Evolutionary conservation across 2,797 vertebrate genomes (phyloP).

Genomic region (Enteromius fasciolatus): DNA sequence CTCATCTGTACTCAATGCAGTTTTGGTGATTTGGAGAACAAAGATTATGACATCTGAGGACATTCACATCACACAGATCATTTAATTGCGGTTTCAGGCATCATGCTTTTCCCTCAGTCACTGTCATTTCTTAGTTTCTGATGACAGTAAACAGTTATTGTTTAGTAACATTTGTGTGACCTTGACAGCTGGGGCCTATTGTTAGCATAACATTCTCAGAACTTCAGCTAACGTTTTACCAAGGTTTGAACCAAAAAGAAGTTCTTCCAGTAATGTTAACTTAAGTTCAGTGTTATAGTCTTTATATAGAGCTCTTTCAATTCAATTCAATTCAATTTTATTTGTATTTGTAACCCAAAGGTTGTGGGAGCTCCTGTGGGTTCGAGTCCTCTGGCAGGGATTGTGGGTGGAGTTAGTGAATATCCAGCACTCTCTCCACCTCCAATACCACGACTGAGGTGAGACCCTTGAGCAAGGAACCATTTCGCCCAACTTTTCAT

Average conservation of each 20-base stretch:
- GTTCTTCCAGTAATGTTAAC: neutral
- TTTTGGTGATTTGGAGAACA: neutral
- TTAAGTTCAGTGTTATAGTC: too few relatives aligned
- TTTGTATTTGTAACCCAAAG: too few relatives aligned
- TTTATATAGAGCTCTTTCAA: too few relatives aligned
- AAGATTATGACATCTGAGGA: neutral
- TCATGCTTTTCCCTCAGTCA: neutral
- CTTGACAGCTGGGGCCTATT: neutral
- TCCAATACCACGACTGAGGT: too few relatives aligned
- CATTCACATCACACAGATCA: neutral
- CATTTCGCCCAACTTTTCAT: too few relatives aligned
- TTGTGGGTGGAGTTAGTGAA: too few relatives aligned
- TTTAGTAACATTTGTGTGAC: constrained; percentile 2
- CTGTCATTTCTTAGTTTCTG: neutral
- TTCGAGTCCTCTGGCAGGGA: too few relatives aligned
- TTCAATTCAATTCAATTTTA: too few relatives aligned
- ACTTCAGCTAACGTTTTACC: neutral
- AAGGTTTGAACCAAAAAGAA: neutral
- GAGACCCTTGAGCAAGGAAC: too few relatives aligned
- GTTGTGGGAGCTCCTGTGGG: too few relatives aligned
- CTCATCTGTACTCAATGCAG: neutral
- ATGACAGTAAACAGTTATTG: neutral
- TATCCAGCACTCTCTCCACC: too few relatives aligned
- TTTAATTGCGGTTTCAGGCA: neutral
- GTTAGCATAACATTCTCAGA: neutral